These are phyloP conservation scores for Cisticola juncidis DNA, from an alignment of 2,113 vertebrate species.

Conservation along the genomic window DNA sequence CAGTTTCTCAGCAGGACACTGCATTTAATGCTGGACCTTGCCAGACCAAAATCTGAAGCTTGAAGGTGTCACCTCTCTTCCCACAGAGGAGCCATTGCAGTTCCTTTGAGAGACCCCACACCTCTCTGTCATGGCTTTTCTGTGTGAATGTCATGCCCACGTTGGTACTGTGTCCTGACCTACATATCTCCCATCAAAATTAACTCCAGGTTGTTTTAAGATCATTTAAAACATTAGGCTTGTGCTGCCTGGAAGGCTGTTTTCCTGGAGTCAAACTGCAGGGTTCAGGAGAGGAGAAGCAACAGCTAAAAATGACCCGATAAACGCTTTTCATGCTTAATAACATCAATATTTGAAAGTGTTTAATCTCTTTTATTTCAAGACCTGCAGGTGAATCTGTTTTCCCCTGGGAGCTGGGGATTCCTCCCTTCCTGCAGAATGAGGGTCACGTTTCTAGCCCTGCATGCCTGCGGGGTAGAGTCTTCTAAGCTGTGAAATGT, in stretches of 20 bases:
- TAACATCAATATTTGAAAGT: not conserved
- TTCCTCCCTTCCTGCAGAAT: conserved; percentile 36
- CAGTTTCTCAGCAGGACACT: not conserved
- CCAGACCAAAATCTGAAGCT: not conserved
- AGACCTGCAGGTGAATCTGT: conserved; percentile 21
- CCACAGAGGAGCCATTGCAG: not conserved
- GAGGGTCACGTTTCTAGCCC: conserved; percentile 25
- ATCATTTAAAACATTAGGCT: not conserved
- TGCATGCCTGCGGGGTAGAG: not conserved
- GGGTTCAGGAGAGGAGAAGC: not conserved
- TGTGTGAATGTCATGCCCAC: rapidly evolving
- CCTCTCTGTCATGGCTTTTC: not conserved
- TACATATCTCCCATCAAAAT: not conserved
- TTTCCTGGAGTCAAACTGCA: not conserved
- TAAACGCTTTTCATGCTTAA: not conserved
- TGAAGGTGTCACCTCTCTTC: not conserved
- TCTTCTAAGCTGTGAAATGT: conserved; percentile 46
- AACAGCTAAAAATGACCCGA: not conserved
- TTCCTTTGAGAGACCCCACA: not conserved
- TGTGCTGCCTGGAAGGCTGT: not conserved
- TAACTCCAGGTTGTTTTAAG: not conserved
- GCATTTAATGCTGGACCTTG: not conserved
- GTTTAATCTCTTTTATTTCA: conserved; percentile 18
- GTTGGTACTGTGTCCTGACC: not conserved
- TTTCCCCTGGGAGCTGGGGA: conserved; percentile 13